Conservation (phyloP, 2,888 invertebrate species). For the Hydriomena furcata region DNA sequence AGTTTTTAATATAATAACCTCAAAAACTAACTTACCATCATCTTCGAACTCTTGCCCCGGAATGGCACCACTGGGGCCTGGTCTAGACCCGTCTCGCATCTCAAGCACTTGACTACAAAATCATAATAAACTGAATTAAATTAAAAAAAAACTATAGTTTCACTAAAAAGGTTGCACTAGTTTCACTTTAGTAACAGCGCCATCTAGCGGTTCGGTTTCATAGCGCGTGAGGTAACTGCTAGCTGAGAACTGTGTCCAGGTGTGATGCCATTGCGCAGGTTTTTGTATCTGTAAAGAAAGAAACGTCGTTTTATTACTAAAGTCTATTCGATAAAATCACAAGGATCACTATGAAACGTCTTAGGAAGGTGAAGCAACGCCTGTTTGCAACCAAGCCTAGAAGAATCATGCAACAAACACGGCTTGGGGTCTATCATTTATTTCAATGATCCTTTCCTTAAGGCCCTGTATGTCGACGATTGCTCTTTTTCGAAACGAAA, state of each 20-base stretch:
- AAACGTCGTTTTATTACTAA: conserved; percentile 11
- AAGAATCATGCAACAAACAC: too few species aligned
- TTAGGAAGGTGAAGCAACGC: too few species aligned
- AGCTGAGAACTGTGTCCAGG: background rate
- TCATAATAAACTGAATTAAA: conserved; percentile 45
- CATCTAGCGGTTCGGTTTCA: conserved; percentile 35
- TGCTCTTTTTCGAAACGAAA: too few species aligned
- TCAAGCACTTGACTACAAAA: conserved; percentile 48
- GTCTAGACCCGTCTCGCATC: conserved; percentile 74
- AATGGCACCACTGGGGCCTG: conserved; percentile 70
- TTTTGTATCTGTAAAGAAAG: conserved; percentile 31
- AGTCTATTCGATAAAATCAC: too few species aligned
- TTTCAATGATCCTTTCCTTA: too few species aligned
- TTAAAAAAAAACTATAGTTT: conserved; percentile 18
- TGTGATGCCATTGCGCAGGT: conserved; percentile 17
- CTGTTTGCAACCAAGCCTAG: too few species aligned
- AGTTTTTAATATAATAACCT: too few species aligned
- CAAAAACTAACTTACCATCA: conserved; percentile 64
- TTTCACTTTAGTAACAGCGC: conserved; percentile 36
- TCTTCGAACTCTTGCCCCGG: conserved; percentile 61
- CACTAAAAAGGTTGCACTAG: conserved; percentile 18
- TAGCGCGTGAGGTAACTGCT: conserved; percentile 15
- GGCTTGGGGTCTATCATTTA: too few species aligned
- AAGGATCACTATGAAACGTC: too few species aligned
- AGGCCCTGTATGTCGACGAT: too few species aligned